These are phyloP conservation scores for Brachyhypopomus gauderio DNA, from an alignment of 2,113 vertebrate genomes.

Conservation along the genomic window DNA sequence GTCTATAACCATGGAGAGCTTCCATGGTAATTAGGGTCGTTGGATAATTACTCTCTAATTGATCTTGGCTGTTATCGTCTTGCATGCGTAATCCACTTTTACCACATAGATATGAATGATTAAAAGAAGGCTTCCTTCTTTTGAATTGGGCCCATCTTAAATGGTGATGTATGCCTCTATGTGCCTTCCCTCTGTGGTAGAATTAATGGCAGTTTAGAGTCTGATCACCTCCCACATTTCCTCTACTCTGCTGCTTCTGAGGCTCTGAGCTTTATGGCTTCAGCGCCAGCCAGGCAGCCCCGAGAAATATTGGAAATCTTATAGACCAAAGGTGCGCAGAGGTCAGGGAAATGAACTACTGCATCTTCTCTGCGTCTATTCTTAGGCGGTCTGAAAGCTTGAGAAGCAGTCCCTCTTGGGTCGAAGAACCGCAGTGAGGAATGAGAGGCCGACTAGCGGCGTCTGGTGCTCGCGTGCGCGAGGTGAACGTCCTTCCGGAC, in stretches of 20 bases:
- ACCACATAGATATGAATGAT: conserved; percentile 8
- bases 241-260: background rate
- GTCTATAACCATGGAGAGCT: background rate
- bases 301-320: conserved; percentile 23
- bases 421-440: background rate
- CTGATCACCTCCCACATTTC: background rate
- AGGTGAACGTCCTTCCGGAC: background rate
- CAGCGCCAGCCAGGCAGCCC: conserved; percentile 3
- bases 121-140: background rate
- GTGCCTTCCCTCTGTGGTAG: background rate
- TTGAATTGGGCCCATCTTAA: background rate
- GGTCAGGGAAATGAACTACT: conserved; percentile 18
- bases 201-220: conserved; percentile 6
- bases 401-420: conserved; percentile 1
- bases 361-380: conserved; percentile 7
- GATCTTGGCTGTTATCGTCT: background rate
- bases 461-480: background rate
- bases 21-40: background rate
- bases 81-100: background rate
- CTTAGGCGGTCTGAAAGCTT: conserved; percentile 25
- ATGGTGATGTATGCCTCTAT: conserved; percentile 9
- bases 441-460: background rate
- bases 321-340: conserved; percentile 20
- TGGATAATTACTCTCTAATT: background rate
- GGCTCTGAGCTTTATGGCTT: conserved; percentile 20